Evolutionary conservation across 2,888 invertebrate species (phyloP), one percentile per base, ranked within the genome.

Genomic region (Mesorhabditis spiculigera): DNA sequence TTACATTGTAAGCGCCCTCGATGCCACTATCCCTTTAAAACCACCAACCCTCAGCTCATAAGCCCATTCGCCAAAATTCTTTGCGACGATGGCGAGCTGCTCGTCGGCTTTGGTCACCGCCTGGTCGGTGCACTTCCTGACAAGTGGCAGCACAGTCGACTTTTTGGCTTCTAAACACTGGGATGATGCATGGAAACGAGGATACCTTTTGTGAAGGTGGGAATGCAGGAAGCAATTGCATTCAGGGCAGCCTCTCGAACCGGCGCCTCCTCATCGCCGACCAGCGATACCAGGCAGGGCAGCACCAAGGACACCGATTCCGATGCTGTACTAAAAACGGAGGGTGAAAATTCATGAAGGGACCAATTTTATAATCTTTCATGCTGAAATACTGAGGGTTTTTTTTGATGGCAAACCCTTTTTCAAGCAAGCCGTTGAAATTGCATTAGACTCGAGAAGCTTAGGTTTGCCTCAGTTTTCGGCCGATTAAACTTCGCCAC

Each of bases 261-360:
- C 75, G 87, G 87, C 78, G 88, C 87, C 82, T 90, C 90, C 80
- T 91, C 91, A 86, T 92, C 92, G 77, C 89, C 90, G 68, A 91
- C 90, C 73, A 92, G 87, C 86, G 91, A 91, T 68, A 92, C 90
- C 73, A 91, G 87, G 80, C 90, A 90, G 65, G 91, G 90, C 76
- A 92, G 86, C 77, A 91, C 88, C 80, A 89, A 89, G 78, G 89
- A 88, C 86, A 90, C 91, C 8, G 88, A 88, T 75, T 90, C 87
- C 77, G 90, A 89, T 70, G 89, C 86, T 68, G 79, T 84, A 65
- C 89, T 89, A 82, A 67, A 79, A 28, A 28, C 28, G 28, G 28
- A 28, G 28, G 28, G 28, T 28, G 28, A 3, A 28, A 28, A 28
- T 28, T 28, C 28, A 28, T 28, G 28, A 28, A 28, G 28, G 28